These are phyloP conservation scores for Eutolmus rufibarbis DNA, from an alignment of 2,888 invertebrate species.

Conservation along the genomic window DNA sequence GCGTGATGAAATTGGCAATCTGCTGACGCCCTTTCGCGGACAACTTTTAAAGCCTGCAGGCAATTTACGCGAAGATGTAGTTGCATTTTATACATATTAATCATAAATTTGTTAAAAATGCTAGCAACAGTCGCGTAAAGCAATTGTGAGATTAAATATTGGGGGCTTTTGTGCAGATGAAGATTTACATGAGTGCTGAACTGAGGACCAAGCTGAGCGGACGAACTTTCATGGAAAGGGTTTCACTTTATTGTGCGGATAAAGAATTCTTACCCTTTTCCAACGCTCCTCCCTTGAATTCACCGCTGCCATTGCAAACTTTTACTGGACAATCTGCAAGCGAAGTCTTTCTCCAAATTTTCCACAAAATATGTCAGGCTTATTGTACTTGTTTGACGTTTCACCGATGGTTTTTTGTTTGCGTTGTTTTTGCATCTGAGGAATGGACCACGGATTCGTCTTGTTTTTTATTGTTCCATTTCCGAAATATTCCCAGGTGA, in stretches of 20 bases:
- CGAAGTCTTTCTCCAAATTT: not conserved
- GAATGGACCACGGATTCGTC: not conserved
- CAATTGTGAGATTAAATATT: not conserved
- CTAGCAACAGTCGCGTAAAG: not conserved
- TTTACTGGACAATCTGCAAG: not conserved
- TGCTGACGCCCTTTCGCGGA: not conserved
- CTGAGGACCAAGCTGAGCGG: not conserved
- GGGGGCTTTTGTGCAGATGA: not conserved
- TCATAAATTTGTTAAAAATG: not conserved
- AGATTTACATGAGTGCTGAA: not conserved
- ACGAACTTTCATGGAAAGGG: not conserved
- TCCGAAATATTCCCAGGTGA: not conserved
- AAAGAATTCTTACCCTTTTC: constrained; percentile 49
- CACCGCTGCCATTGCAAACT: constrained; percentile 48
- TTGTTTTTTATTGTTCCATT: not conserved
- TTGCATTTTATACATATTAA: not conserved
- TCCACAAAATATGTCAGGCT: not conserved
- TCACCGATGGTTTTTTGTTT: not conserved
- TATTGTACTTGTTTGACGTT: constrained; percentile 5
- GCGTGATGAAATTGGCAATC: not conserved
- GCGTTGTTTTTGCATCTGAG: constrained; percentile 3
- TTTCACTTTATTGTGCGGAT: not conserved
- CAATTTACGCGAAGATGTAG: not conserved
- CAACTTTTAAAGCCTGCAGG: not conserved
- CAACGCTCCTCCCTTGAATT: constrained; percentile 51